A percentile compares a stretch with the other conserved stretches of the same genome.
Evolutionary conservation across 2,113 vertebrate species (phyloP).

Genomic region (Cololabis saira): DNA sequence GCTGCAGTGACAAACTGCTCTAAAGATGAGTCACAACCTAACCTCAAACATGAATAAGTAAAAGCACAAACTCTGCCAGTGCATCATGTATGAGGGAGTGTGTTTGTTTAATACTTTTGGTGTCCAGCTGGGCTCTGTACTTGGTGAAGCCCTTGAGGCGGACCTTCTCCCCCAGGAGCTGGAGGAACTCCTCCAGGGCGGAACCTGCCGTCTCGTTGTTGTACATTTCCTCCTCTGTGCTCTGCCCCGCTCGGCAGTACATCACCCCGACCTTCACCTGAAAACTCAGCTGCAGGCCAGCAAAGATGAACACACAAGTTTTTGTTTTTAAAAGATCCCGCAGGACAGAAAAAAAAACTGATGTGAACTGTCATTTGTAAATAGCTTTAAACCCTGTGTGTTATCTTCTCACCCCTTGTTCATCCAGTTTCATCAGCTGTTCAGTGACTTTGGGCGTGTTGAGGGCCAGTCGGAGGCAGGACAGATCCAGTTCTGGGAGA

Average conservation of each 20-base stretch:
- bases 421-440: conserved; percentile 96
- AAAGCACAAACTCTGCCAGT: no score
- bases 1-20: no score
- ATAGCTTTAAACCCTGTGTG: background rate
- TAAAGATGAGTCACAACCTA: no score
- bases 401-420: conserved; percentile 88
- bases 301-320: conserved; percentile 9
- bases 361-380: background rate
- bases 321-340: background rate
- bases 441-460: conserved; percentile 96
- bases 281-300: conserved; percentile 88
- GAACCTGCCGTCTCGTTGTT: conserved; percentile 93
- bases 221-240: conserved; percentile 97
- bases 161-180: conserved; percentile 92
- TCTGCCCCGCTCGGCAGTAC: conserved; percentile 94
- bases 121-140: conserved; percentile 95
- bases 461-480: conserved; percentile 92
- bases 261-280: conserved; percentile 96
- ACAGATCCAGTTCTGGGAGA: conserved; percentile 91
- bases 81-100: background rate
- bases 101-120: conserved; percentile 87
- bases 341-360: conserved; percentile 1
- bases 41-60: no score
- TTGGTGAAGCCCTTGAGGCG: conserved; percentile 96
- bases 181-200: conserved; percentile 94